Base-by-base conservation (phyloP, 2,797 vertebrate genomes). In the Carapus acus region DNA sequence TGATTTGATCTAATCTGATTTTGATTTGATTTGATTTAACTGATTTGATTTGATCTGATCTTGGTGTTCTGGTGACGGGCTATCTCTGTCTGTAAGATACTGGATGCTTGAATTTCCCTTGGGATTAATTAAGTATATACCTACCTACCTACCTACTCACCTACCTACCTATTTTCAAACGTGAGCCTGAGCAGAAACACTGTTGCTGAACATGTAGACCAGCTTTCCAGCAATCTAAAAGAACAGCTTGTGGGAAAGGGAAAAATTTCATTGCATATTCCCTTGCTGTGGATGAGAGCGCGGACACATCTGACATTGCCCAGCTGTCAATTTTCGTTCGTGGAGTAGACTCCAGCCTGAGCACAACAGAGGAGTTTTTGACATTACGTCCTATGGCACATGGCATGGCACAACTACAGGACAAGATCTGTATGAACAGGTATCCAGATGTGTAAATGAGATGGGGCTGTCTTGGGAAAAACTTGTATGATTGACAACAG, bases 301-400 rank as follows among this genome's bases (percentile, higher is more conserved):
- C n/a, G n/a, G 62, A 58, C 29, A 33, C 16, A 4, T 18, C 46
- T n/a, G 51, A 67, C n/a, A 67, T 22, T 55, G 57, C 52, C 8
- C 55, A 65, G 45, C 20, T 54, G 17, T 23, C 54, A 21, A 48
- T 58, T 4, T 58, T 65, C 49, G 39, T 59, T 36, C 33, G 49
- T 33, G 44, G 41, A 24, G 49, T 59, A 8, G 55, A 66, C 27
- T 50, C 36, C 8, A 45, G 24, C 7, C 3, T 45, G 17, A 14
- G 29, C 23, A 8, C 41, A 1, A 51, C 14, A 31, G 38, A 41
- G 13, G 49, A 8, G 7, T 51, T 5, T 41, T 51, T 36, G 48
- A 6, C 11, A 22, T 24, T 17, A 22, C 11, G 14, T 33, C n/a
- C n/a, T n/a, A n/a, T n/a, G n/a, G n/a, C n/a, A n/a, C 46, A 4